Evolutionary conservation across 2,888 invertebrate genomes (phyloP), one percentile per base, ranked within the genome.

Genomic region (Salpingus planirostris): DNA sequence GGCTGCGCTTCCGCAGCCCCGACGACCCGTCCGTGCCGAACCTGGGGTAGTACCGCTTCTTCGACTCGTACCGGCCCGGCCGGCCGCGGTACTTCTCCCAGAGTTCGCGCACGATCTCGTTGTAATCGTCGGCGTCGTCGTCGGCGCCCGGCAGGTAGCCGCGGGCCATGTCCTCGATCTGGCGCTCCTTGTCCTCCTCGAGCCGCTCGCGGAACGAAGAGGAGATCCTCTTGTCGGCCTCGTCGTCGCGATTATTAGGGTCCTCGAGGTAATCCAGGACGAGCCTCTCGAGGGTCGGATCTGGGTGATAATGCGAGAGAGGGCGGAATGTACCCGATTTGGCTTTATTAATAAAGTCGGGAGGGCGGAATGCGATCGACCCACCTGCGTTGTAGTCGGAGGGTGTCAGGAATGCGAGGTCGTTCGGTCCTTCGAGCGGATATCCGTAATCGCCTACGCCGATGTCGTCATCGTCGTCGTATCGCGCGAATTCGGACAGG

Each of bases 21-120:
- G 53, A 49, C 22, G 55, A 49, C n/a, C n/a, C n/a, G 26, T 59
- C 55, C 14, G 56, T 49, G 15, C 62, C 61, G 29, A 60, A 51
- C 24, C 44, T 49, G 8, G 59, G 52, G 29, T 59, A 58, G 38
- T 55, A 57, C 22, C 49, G 42, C 3, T 57, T 43, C 33, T 54
- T 54, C n/a, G 39, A 42, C 3, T 41, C 39, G 42, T 52, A 38
- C 38, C 45, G 38, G 42, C 64, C 61, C 39, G 69, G 66, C 30
- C 65, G 62, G 28, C 64, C 66, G 50, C 70, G 69, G 47, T 74
- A 74, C 51, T 73, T 73, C 15, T 71, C 68, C 70, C 73, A 76
- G 6, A 76, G 60, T 42, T 72, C 68, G 31, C 69, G 66, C 25
- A 77, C 52, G 11, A 74, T 70, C 1, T 65, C 67, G 35, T 71